Evolutionary conservation across 2,113 vertebrate species (phyloP).

Genomic region (Ploceus nigricollis): DNA sequence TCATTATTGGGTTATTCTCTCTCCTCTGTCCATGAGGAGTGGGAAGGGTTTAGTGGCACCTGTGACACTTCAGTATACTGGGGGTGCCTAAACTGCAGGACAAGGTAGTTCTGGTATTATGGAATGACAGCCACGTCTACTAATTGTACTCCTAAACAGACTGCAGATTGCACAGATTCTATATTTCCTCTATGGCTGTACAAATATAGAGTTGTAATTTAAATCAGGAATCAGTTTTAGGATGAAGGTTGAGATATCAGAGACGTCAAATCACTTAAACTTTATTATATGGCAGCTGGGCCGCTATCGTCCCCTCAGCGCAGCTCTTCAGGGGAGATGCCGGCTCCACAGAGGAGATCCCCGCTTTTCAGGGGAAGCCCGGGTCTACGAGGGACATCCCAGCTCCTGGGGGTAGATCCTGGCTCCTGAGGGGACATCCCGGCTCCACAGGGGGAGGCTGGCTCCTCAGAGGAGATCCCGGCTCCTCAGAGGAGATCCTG

Average conservation of each 20-base stretch:
- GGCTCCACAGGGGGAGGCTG: fast-evolving
- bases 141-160: neutral
- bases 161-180: neutral
- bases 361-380: no score
- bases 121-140: neutral
- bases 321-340: neutral
- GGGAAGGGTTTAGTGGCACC: neutral
- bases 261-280: neutral
- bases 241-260: neutral
- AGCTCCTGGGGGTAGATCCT: fast-evolving
- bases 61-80: no score
- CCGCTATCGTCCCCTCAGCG: fast-evolving
- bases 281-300: neutral
- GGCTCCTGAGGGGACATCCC: fast-evolving
- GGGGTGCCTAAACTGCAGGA: neutral
- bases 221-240: neutral
- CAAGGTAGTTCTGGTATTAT: neutral
- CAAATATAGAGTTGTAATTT: neutral
- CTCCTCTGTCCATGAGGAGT: neutral
- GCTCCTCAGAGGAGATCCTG: neutral
- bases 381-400: neutral
- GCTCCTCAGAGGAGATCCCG: no score
- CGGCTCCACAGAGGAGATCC: neutral
- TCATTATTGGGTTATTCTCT: neutral
- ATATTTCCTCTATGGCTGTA: neutral